Conservation (phyloP, 2,888 invertebrate species). For the Chloroclysta siterata region DNA sequence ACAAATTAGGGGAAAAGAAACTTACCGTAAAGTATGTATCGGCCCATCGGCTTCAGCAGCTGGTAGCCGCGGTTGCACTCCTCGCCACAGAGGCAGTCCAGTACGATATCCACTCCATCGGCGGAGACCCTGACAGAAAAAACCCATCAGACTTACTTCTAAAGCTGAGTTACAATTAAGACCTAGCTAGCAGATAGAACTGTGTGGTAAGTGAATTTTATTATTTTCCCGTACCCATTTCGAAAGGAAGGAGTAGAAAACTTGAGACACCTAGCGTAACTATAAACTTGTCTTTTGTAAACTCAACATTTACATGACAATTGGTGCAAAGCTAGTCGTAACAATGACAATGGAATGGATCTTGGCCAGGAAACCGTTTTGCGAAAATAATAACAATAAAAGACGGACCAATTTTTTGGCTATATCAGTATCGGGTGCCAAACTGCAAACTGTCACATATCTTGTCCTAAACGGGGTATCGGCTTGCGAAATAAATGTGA, state of each 20-base stretch:
- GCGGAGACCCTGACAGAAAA: constrained; percentile 84
- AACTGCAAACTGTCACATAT: constrained; percentile 1
- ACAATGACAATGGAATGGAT: constrained; percentile 28
- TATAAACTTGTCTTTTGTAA: neutral
- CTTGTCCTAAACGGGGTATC: constrained; percentile 3
- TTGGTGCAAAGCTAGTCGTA: constrained; percentile 19
- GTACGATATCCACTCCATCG: constrained; percentile 93
- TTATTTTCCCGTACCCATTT: too few species aligned
- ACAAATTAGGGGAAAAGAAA: constrained; percentile 3
- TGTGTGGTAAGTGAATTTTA: too few species aligned
- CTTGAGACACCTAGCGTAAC: neutral
- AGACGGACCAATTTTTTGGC: constrained; percentile 3
- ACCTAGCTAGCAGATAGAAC: too few species aligned
- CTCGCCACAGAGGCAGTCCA: constrained; percentile 95
- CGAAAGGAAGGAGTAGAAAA: too few species aligned
- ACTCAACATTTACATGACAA: constrained; percentile 9
- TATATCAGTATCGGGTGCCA: constrained; percentile 5
- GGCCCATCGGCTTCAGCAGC: constrained; percentile 94
- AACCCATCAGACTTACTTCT: neutral
- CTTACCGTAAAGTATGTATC: constrained; percentile 93
- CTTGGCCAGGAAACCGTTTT: constrained; percentile 25
- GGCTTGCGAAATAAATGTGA: constrained; percentile 2
- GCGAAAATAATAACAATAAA: constrained; percentile 32
- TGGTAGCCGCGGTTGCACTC: constrained; percentile 94
- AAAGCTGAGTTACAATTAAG: too few species aligned